A percentile compares a stretch with the other conserved stretches of the same genome.
These are phyloP conservation scores for Lemur catta DNA, from an alignment of 2,797 vertebrate species.

Conservation along the genomic window DNA sequence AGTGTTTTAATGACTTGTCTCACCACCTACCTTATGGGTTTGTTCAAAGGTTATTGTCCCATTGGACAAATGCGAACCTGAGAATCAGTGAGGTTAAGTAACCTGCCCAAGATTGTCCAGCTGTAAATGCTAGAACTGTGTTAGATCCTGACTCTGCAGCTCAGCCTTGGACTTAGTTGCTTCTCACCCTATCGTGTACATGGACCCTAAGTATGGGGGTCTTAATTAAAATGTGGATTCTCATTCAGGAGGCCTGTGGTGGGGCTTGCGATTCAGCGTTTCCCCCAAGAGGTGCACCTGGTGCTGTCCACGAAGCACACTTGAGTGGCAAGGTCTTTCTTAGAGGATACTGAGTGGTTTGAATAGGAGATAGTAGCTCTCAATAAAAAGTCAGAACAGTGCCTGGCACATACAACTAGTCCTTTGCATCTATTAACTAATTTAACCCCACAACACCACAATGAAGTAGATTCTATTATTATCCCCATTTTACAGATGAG, in stretches of 20 bases:
- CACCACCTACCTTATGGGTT: neutral
- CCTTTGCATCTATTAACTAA: neutral
- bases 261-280: neutral
- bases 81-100: neutral
- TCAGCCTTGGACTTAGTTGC: neutral
- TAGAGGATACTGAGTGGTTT: neutral
- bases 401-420: too few relatives aligned
- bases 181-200: neutral
- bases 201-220: neutral
- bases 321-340: neutral
- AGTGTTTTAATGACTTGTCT: neutral
- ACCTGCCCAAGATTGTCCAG: neutral
- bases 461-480: neutral
- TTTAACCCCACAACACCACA: neutral
- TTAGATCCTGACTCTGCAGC: neutral
- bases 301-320: neutral
- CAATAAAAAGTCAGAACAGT: neutral
- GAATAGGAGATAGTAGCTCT: neutral
- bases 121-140: neutral
- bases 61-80: neutral
- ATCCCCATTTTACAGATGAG: neutral
- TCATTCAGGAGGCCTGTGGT: neutral
- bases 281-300: neutral
- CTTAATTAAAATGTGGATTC: neutral
- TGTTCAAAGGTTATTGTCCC: neutral